These are phyloP conservation scores for Rhagium mordax DNA, from an alignment of 2,888 invertebrate genomes.

Conservation along the genomic window DNA sequence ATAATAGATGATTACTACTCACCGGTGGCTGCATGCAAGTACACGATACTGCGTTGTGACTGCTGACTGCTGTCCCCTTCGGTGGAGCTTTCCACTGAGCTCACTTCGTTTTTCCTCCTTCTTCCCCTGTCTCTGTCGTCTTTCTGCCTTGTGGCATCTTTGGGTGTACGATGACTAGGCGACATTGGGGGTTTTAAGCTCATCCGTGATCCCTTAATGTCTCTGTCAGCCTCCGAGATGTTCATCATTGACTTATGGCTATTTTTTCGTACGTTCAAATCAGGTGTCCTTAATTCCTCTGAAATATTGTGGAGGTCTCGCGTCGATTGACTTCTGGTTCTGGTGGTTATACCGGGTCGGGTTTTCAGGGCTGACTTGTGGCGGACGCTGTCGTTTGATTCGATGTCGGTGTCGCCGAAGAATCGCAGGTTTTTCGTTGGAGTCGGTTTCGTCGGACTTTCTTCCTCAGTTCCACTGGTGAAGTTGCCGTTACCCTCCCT, in stretches of 20 bases:
- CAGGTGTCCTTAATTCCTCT: slow-evolving; percentile 68
- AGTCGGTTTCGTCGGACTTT: slow-evolving; percentile 66
- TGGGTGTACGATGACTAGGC: slow-evolving; percentile 56
- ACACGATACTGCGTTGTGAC: slow-evolving; percentile 88
- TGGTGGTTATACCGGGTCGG: slow-evolving; percentile 46
- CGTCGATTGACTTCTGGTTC: slow-evolving; percentile 64
- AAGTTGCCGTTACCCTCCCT: slow-evolving; percentile 69
- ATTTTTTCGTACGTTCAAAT: slow-evolving; percentile 66
- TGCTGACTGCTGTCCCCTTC: slow-evolving; percentile 85
- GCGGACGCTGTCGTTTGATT: slow-evolving; percentile 77
- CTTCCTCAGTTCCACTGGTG: slow-evolving; percentile 70
- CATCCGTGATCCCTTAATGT: slow-evolving; percentile 60
- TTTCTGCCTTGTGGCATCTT: slow-evolving; percentile 68
- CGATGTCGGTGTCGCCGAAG: slow-evolving; percentile 88
- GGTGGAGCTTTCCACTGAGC: slow-evolving; percentile 78
- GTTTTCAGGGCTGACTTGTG: slow-evolving; percentile 57
- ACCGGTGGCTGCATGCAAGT: slow-evolving; percentile 89
- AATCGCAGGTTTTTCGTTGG: slow-evolving; percentile 83
- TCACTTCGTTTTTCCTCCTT: slow-evolving; percentile 71
- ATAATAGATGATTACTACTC: too few species aligned
- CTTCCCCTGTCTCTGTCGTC: slow-evolving; percentile 65
- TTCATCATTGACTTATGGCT: slow-evolving; percentile 67
- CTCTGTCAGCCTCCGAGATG: slow-evolving; percentile 59
- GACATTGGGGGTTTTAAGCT: slow-evolving; percentile 67
- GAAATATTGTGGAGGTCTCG: slow-evolving; percentile 75